These are phyloP conservation scores for Prinia subflava DNA, from an alignment of 2,113 vertebrate genomes.

Conservation along the genomic window DNA sequence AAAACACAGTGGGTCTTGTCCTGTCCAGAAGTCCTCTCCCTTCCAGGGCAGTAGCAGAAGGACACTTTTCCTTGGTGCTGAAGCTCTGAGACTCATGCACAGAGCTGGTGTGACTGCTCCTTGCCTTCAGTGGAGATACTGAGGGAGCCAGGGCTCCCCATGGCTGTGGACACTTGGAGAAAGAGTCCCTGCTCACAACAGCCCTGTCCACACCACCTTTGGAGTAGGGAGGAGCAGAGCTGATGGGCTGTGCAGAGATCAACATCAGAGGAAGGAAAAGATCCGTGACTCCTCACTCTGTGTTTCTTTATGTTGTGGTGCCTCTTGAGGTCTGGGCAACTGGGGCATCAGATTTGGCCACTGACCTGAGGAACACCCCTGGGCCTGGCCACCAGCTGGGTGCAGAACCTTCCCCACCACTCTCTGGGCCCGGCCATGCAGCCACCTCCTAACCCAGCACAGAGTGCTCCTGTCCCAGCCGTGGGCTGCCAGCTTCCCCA, in stretches of 20 bases:
- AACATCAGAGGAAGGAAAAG: background rate
- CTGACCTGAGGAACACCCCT: background rate
- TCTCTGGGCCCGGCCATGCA: background rate
- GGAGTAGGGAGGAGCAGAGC: background rate
- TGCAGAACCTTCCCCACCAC: background rate
- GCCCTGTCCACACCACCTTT: background rate
- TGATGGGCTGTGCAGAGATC: background rate
- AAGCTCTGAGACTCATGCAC: background rate
- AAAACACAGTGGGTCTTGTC: background rate
- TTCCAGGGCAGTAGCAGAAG: background rate
- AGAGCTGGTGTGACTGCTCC: background rate
- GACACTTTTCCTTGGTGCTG: background rate
- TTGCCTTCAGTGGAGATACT: background rate
- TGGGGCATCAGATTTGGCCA: background rate
- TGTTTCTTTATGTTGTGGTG: background rate
- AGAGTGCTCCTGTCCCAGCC: background rate
- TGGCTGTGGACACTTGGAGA: background rate
- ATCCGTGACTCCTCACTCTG: accelerated
- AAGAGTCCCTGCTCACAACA: background rate
- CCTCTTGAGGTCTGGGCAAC: background rate
- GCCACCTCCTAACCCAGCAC: background rate
- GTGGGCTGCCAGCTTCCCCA: background rate
- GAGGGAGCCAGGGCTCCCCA: background rate
- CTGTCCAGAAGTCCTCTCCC: background rate
- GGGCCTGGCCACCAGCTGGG: background rate